phyloP scores from a whole-genome alignment of 2,797 vertebrate species.

The Esox masquinongy region DNA sequence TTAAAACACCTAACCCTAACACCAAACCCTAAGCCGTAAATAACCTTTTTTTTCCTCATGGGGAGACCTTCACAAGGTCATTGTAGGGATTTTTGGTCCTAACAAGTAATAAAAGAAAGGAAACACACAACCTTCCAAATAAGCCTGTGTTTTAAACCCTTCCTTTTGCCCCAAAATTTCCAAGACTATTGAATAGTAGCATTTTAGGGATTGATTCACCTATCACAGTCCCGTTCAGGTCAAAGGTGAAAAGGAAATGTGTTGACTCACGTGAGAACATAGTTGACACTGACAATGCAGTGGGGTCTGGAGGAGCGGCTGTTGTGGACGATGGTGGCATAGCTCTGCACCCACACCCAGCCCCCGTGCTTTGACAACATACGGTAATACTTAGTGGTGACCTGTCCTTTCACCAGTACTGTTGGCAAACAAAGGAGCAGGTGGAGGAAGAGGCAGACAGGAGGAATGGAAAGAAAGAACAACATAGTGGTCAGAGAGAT shows the following conservation, averaged over 20 bases:
- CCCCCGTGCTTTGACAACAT: constrained; percentile 92
- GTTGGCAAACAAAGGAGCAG: constrained; percentile 29
- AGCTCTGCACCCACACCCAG: constrained; percentile 98
- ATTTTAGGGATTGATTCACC: not conserved
- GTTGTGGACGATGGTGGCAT: constrained; percentile 94
- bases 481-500: not conserved
- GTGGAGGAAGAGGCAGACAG: not conserved
- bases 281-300: constrained; percentile 97
- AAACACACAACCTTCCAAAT: not conserved
- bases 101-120: no score
- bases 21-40: no score
- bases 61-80: no score
- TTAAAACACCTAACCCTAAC: no score
- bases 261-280: constrained; percentile 93
- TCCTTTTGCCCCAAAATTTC: not conserved
- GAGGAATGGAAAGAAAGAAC: not conserved
- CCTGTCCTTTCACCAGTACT: constrained; percentile 95
- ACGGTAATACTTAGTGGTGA: constrained; percentile 96
- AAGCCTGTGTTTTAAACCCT: not conserved
- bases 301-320: constrained; percentile 93
- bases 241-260: not conserved
- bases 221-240: not conserved
- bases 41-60: no score
- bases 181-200: not conserved
- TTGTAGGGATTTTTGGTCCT: no score